Conservation (phyloP, 2,888 invertebrate genomes). For the Drosophila multiciliata region DNA sequence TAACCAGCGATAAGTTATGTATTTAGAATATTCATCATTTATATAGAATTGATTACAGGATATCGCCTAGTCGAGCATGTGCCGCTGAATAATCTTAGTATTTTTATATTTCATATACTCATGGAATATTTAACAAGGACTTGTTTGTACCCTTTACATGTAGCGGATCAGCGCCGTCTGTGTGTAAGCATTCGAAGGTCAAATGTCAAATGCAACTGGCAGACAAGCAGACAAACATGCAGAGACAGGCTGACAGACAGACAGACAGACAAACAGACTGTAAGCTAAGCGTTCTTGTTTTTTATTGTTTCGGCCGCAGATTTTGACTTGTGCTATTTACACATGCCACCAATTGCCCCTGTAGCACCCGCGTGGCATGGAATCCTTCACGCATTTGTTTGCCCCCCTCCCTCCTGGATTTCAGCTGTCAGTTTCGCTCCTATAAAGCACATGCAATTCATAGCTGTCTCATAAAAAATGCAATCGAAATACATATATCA, state of each 20-base stretch:
- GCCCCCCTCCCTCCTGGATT: not conserved
- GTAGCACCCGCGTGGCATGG: slow-evolving; percentile 1
- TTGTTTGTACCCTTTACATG: slow-evolving; percentile 48
- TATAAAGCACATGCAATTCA: slow-evolving; percentile 39
- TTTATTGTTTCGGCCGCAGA: slow-evolving; percentile 53
- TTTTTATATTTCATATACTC: slow-evolving; percentile 32
- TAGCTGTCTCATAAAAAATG: slow-evolving; percentile 39
- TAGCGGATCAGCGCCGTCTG: slow-evolving; percentile 21
- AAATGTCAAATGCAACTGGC: slow-evolving; percentile 60
- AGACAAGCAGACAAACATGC: slow-evolving; percentile 23
- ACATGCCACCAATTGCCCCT: slow-evolving; percentile 1
- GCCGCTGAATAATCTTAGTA: not conserved
- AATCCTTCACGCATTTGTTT: slow-evolving; percentile 1
- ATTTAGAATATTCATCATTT: not conserved
- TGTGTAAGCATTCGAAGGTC: slow-evolving; percentile 53
- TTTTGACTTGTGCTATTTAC: slow-evolving; percentile 41
- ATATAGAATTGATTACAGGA: not conserved
- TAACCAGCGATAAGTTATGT: not conserved
- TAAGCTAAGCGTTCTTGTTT: slow-evolving; percentile 41
- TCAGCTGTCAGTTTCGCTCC: slow-evolving; percentile 32
- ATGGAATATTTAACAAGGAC: slow-evolving; percentile 59
- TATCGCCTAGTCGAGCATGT: not conserved
- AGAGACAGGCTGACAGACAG: slow-evolving; percentile 17
- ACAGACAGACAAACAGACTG: slow-evolving; percentile 23
- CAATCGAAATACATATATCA: slow-evolving; percentile 23